Percentiles rank a stretch among this genome's conserved stretches.
phyloP scores from a whole-genome alignment of 2,888 invertebrate genomes.

The Nezara viridula region DNA sequence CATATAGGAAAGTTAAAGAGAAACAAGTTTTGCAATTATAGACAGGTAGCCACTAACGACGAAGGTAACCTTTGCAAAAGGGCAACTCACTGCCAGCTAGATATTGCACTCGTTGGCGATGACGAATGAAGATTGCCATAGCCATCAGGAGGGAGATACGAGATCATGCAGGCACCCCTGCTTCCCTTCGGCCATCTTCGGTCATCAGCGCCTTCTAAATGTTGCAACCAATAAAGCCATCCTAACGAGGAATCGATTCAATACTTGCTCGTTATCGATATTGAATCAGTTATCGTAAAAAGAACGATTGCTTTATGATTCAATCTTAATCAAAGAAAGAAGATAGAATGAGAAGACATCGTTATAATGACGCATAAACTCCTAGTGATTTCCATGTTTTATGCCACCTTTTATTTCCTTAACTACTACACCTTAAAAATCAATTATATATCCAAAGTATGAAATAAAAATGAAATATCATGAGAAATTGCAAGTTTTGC shows the following conservation, averaged over 20 bases:
- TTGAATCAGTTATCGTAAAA: background rate
- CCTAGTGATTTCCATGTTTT: too few species aligned
- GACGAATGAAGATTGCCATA: background rate
- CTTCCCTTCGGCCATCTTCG: background rate
- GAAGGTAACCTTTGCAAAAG: background rate
- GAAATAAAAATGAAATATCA: too few species aligned
- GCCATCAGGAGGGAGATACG: background rate
- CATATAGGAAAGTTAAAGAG: background rate
- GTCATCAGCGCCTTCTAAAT: conserved; percentile 3
- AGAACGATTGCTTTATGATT: background rate
- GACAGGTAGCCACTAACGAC: background rate
- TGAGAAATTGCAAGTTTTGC: too few species aligned
- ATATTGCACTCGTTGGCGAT: background rate
- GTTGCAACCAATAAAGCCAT: background rate
- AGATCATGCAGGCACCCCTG: conserved; percentile 1
- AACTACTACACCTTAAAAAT: too few species aligned
- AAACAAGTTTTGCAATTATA: background rate
- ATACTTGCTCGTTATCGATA: background rate
- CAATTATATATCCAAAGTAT: too few species aligned
- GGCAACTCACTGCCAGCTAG: background rate
- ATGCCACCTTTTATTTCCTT: too few species aligned
- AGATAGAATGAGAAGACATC: too few species aligned
- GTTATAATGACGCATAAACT: too few species aligned
- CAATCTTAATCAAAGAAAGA: background rate
- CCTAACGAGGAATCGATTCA: background rate